Conservation (phyloP, 2,797 vertebrate genomes). For the Austrolebias charrua region DNA sequence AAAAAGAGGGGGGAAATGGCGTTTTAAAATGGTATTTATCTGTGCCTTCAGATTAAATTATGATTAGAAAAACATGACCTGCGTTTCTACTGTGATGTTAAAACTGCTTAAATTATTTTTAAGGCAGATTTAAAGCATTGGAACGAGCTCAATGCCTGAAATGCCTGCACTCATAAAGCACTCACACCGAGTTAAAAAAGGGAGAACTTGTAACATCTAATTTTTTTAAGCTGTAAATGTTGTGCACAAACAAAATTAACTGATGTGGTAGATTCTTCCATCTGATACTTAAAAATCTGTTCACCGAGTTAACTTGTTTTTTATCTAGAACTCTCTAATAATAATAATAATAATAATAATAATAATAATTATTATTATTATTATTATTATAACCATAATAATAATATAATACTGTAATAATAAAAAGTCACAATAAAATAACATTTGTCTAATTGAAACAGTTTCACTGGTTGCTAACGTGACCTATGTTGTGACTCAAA, state of each 20-base stretch:
- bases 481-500: not conserved
- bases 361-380: too few relatives aligned
- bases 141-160: constrained; percentile 21
- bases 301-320: too few relatives aligned
- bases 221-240: not conserved
- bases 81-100: constrained; percentile 13
- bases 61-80: constrained; percentile 59
- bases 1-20: constrained; percentile 11
- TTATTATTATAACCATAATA: too few relatives aligned
- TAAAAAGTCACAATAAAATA: too few relatives aligned
- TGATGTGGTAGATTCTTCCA: constrained; percentile 21
- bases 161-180: constrained; percentile 63
- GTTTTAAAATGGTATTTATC: constrained; percentile 19
- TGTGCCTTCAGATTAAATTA: constrained; percentile 43
- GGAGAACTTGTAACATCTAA: constrained; percentile 34
- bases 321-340: too few relatives aligned
- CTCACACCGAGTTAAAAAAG: constrained; percentile 38
- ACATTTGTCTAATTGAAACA: not conserved
- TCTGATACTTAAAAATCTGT: constrained; percentile 20
- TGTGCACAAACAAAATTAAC: constrained; percentile 23
- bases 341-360: too few relatives aligned
- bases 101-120: constrained; percentile 45
- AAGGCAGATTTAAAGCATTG: constrained; percentile 53
- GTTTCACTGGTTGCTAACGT: not conserved
- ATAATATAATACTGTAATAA: too few relatives aligned